These are phyloP conservation scores for Rhinogobius similis DNA, from an alignment of 2,113 vertebrate genomes.

Conservation along the genomic window DNA sequence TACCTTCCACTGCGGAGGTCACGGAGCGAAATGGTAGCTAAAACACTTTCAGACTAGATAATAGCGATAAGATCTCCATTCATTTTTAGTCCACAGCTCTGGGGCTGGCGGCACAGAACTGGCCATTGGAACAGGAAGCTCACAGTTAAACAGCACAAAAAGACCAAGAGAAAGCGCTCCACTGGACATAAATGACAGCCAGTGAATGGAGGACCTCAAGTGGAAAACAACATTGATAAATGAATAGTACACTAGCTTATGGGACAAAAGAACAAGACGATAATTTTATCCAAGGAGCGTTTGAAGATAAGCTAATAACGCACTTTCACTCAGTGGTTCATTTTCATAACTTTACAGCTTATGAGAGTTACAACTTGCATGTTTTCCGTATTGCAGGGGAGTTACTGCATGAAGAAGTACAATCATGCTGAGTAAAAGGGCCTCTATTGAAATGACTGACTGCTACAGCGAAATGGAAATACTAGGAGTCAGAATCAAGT, in stretches of 20 bases:
- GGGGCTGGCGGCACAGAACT: slow-evolving; percentile 11
- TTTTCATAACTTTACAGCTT: too few species aligned
- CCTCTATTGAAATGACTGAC: too few species aligned
- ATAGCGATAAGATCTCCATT: slow-evolving; percentile 50
- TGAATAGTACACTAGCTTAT: neutral
- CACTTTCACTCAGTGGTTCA: neutral
- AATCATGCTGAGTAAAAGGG: too few species aligned
- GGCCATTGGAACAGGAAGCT: neutral
- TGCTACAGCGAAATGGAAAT: neutral
- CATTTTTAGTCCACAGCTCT: slow-evolving; percentile 10
- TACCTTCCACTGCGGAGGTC: slow-evolving; percentile 41
- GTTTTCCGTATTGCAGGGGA: neutral
- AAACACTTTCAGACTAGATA: slow-evolving; percentile 46
- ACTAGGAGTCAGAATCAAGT: neutral
- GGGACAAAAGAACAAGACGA: neutral
- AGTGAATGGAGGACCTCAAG: neutral
- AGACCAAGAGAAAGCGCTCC: neutral
- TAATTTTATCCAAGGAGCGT: neutral
- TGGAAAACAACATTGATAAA: slow-evolving; percentile 2
- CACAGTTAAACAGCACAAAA: slow-evolving; percentile 11
- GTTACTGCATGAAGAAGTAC: neutral
- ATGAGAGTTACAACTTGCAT: neutral
- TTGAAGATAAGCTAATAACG: neutral
- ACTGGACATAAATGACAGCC: neutral
- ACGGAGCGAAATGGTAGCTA: slow-evolving; percentile 28